Evolutionary conservation across 1,140 invertebrate species (phyloP), one percentile per base, ranked within the genome.

Genomic region (Diorhabda carinulata): DNA sequence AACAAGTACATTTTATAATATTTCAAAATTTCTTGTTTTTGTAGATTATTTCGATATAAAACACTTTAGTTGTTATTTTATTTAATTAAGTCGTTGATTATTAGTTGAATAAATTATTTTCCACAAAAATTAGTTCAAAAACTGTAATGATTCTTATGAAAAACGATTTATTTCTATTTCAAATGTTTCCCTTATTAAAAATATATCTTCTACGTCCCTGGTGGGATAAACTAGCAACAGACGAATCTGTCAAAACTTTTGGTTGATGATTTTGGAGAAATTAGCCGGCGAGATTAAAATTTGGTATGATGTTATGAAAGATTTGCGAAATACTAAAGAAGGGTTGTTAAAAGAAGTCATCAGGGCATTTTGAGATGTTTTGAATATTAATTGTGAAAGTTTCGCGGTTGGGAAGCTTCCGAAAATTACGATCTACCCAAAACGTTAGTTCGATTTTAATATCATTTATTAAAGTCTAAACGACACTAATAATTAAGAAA

Each of bases 251-350:
- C 25, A 25, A 25, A 25, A 25, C 25, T 25, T 25, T 25, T 25
- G 25, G 25, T 25, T 43, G 44, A 62, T 44, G 41, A 62, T 62
- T 62, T 43, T n/a, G 61, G 44, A 62, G 41, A 62, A 62, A 62
- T 62, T 62, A 62, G 61, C 61, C 10, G 43, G 61, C 61, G 41
- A 62, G 61, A 62, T 62, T 62, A 62, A 62, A 62, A 62, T 62
- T 44, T 62, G 61, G 61, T 43, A 6, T 62, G 25, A 25, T 25
- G 61, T 43, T 43, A 62, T 62, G 43, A 43, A 62, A 43, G 61
- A 52, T 52, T 52, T 52, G 47, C 47, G 47, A n/a, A n/a, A n/a
- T 6, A 52, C n/a, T 25, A 6, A n/a, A 52, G 47, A 52, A 52
- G 47, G 47, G 47, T 52, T 52, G 47, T 52, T 52, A 52, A 52